Evolutionary conservation across 1,140 invertebrate species (phyloP), one percentile per base, ranked within the genome.

Genomic region (Proctacanthus coquilletti): DNA sequence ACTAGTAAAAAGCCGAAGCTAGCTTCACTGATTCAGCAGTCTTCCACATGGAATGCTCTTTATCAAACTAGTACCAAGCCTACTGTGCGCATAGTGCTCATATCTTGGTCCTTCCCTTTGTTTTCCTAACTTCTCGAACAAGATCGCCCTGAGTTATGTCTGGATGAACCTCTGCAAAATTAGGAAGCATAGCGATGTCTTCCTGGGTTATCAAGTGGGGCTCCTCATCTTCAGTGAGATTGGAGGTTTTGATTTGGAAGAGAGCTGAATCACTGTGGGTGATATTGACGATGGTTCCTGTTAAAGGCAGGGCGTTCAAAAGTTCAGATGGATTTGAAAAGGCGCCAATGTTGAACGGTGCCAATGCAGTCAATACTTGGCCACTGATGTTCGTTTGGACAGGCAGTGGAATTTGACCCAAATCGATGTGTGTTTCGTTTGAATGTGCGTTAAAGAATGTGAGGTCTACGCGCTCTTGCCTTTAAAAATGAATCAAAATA

Each of bases 401-500:
- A 20, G 67, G 67, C 21, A 68, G 31, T 9, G 67, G 66, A 9
- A 69, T 65, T 34, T 67, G 59, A 27, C 62, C 63, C 23, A 68
- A 44, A 42, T 68, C 60, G 5, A 68, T 60, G 34, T 59, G 50
- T 18, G 53, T 63, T 17, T 57, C 52, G 42, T 69, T 69, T 21
- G 52, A 53, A 30, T 53, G 51, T 3, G 68, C 61, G 45, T 69
- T 61, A 30, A 60, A 70, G 48, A 70, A 69, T 13, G 66, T 67
- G 5, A 70, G 48, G 46, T 69, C 64, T 0, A 70, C 61, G 43
- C 66, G 61, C 43, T 70, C 65, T 37, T 68, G 64, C 5, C 66
- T 65, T 35, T 20, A 43, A 40, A 14, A 34, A 34, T 11, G 32
- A 3, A 13, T 3, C 3, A n/a, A n/a, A n/a, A n/a, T n/a, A n/a